These are phyloP conservation scores for Proisotoma minuta DNA, from an alignment of 2,888 invertebrate species.

Conservation along the genomic window DNA sequence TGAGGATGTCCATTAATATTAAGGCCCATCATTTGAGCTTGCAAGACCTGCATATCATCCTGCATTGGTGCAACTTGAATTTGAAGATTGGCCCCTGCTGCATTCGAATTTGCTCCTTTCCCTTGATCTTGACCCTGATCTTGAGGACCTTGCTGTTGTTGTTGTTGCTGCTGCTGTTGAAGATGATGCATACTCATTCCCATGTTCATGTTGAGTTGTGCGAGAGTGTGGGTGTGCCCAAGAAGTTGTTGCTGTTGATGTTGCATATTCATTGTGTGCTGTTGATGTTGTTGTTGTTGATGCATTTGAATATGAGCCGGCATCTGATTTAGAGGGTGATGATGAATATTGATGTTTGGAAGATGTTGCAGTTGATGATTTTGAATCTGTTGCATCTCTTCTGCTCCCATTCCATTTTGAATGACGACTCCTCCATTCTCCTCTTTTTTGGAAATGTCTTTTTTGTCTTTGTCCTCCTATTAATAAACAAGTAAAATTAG, in stretches of 20 bases:
- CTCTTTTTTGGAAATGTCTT: conserved; percentile 49
- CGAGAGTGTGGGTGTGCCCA: too few relatives aligned
- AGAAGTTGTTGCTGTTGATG: conserved; percentile 48
- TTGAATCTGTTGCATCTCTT: conserved; percentile 59
- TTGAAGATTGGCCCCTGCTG: too few relatives aligned
- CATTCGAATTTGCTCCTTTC: too few relatives aligned
- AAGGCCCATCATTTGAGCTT: conserved; percentile 44
- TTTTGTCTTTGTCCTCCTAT: conserved; percentile 47
- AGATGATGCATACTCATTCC: conserved; percentile 42
- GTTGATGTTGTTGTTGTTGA: conserved; percentile 52
- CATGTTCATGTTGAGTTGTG: too few relatives aligned
- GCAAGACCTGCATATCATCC: conserved; percentile 8
- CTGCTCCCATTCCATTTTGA: conserved; percentile 60
- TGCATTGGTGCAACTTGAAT: too few relatives aligned
- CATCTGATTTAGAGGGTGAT: conserved; percentile 33
- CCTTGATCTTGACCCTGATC: conserved; percentile 50
- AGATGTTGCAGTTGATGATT: conserved; percentile 38
- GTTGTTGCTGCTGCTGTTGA: conserved; percentile 27
- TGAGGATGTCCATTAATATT: conserved; percentile 31
- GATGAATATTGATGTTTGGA: too few relatives aligned
- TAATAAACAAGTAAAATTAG: conserved; percentile 10
- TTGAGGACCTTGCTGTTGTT: conserved; percentile 25
- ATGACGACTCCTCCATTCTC: conserved; percentile 58
- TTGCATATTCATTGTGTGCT: conserved; percentile 52
- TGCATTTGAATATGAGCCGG: conserved; percentile 36